Conservation (phyloP, 2,888 invertebrate genomes). For the Meteorus cinctellus region DNA sequence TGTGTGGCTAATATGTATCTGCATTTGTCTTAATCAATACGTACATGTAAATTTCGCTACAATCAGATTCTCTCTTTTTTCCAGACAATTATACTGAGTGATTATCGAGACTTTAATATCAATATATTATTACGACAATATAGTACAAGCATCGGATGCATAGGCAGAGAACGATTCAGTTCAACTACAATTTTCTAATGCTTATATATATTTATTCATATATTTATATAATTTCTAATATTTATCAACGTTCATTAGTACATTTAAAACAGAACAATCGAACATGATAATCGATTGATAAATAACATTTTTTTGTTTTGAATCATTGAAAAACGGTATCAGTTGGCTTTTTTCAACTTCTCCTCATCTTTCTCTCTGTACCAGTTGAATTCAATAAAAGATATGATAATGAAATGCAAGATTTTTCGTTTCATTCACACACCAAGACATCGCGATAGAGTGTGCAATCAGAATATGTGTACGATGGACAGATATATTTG, state of each 20-base stretch:
- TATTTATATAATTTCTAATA: conserved; percentile 37
- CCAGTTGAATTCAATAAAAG: neutral
- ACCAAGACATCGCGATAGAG: neutral
- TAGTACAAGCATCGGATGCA: conserved; percentile 47
- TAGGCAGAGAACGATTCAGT: conserved; percentile 49
- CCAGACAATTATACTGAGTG: conserved; percentile 16
- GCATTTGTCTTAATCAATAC: conserved; percentile 10
- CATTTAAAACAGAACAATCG: conserved; percentile 36
- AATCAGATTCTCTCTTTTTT: conserved; percentile 24
- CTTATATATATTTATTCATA: conserved; percentile 10
- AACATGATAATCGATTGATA: conserved; percentile 17
- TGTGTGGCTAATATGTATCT: neutral
- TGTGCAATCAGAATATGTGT: conserved; percentile 13
- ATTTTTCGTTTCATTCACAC: neutral
- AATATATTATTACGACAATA: conserved; percentile 35
- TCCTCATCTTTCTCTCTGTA: conserved; percentile 2
- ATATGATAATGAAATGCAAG: neutral
- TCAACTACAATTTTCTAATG: conserved; percentile 39
- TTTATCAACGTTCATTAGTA: conserved; percentile 39
- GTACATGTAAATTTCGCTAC: conserved; percentile 25
- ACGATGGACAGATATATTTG: conserved; percentile 28
- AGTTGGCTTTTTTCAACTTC: neutral
- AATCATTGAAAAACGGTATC: neutral
- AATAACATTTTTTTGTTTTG: conserved; percentile 25
- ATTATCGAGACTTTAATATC: conserved; percentile 26